phyloP scores from a whole-genome alignment of 2,888 invertebrate species.

The Limenitis camilla region DNA sequence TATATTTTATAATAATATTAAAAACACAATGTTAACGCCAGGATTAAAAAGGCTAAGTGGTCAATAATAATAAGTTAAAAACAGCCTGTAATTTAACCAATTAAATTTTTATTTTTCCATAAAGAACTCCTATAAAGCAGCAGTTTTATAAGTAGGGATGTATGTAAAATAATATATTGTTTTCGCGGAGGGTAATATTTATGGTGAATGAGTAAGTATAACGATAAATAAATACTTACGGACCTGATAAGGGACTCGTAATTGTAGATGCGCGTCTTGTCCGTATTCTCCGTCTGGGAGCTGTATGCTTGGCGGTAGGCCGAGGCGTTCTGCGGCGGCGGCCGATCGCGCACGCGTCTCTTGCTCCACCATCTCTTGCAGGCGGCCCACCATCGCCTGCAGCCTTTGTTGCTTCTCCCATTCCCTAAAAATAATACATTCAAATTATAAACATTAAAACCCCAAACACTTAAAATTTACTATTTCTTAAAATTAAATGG shows the following conservation, averaged over 20 bases:
- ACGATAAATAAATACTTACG: constrained; percentile 30
- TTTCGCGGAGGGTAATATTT: too few relatives aligned
- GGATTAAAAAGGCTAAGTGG: constrained; percentile 52
- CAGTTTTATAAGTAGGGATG: too few relatives aligned
- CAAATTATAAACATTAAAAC: background rate
- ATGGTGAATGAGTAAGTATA: background rate
- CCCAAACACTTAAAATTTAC: background rate
- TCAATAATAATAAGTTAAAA: too few relatives aligned
- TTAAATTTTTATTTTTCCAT: too few relatives aligned
- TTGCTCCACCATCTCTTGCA: constrained; percentile 72
- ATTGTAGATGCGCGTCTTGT: constrained; percentile 75
- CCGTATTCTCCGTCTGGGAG: constrained; percentile 79
- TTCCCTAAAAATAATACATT: constrained; percentile 66
- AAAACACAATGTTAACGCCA: too few relatives aligned
- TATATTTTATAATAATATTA: too few relatives aligned
- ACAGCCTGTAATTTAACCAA: too few relatives aligned
- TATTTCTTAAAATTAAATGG: too few relatives aligned
- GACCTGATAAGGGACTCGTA: constrained; percentile 79
- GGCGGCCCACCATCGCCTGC: constrained; percentile 73
- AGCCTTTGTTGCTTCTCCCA: constrained; percentile 76
- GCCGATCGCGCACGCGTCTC: constrained; percentile 68
- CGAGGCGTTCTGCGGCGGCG: constrained; percentile 67
- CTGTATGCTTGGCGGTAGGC: constrained; percentile 78
- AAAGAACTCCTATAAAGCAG: too few relatives aligned
- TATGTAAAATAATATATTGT: too few relatives aligned